Percentiles rank a stretch among this genome's conserved stretches.
Evolutionary conservation across 2,797 vertebrate species (phyloP).

Genomic region (Sus cebifrons): DNA sequence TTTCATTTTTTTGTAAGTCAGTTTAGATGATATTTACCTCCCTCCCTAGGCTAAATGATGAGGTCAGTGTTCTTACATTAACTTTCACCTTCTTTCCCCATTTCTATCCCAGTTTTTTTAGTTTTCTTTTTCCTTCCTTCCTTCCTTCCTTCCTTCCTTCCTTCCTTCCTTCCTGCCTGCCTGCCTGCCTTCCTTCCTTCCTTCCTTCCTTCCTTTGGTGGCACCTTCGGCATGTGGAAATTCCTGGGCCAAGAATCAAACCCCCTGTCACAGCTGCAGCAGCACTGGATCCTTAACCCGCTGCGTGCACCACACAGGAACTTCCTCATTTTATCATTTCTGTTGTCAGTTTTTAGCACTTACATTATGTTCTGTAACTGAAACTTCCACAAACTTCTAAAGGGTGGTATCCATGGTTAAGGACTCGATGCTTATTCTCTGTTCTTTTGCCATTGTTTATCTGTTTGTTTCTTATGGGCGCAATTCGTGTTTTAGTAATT

Average conservation of each 20-base stretch:
- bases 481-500: neutral
- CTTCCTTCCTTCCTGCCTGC: too few species aligned
- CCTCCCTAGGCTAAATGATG: neutral
- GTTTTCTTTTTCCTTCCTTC: too few species aligned
- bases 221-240: too few species aligned
- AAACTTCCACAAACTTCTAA: too few species aligned
- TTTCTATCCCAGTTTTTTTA: neutral
- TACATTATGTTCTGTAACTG: neutral
- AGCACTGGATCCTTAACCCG: too few species aligned
- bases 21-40: neutral
- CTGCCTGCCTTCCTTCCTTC: too few species aligned
- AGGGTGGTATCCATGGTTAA: neutral
- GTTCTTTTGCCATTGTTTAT: neutral
- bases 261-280: too few species aligned
- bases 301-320: too few species aligned
- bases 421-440: neutral
- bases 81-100: neutral
- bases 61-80: neutral
- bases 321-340: neutral
- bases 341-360: neutral
- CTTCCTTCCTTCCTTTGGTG: too few species aligned
- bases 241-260: too few species aligned
- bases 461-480: neutral
- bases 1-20: neutral
- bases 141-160: too few species aligned